These are phyloP conservation scores for Sminthurides aquaticus DNA, from an alignment of 2,888 invertebrate species.

Conservation along the genomic window DNA sequence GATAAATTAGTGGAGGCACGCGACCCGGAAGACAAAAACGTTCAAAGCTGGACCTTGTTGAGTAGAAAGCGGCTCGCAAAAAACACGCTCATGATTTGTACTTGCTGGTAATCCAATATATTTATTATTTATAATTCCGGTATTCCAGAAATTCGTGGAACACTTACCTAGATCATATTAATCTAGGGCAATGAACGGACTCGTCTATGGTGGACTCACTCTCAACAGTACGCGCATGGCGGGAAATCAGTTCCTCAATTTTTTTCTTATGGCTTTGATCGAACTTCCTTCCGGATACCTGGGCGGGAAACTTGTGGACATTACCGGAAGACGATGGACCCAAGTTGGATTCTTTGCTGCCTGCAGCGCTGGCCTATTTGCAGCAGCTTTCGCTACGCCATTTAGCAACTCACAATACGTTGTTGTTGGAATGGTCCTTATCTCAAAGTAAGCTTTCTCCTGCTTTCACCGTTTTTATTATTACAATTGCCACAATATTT, in stretches of 20 bases:
- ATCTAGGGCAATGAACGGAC: constrained; percentile 41
- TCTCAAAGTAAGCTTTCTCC: constrained; percentile 29
- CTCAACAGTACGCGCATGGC: constrained; percentile 47
- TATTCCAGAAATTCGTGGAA: too few relatives aligned
- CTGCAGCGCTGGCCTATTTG: constrained; percentile 27
- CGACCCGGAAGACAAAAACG: background rate
- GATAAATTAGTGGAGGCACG: constrained; percentile 10
- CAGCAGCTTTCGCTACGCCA: constrained; percentile 22
- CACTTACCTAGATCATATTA: too few relatives aligned
- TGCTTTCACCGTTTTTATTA: background rate
- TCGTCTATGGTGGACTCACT: constrained; percentile 42
- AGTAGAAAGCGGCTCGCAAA: constrained; percentile 28
- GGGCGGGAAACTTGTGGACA: constrained; percentile 53
- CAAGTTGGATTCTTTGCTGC: constrained; percentile 49
- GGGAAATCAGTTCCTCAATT: constrained; percentile 61
- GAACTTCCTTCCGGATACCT: constrained; percentile 59
- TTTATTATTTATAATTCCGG: too few relatives aligned
- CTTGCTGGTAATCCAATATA: constrained; percentile 26
- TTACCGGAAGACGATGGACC: constrained; percentile 52
- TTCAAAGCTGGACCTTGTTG: constrained; percentile 30
- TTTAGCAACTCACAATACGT: background rate
- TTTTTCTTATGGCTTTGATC: constrained; percentile 56
- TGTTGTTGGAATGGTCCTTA: constrained; percentile 14
- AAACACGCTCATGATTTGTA: constrained; percentile 33
- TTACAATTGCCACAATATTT: background rate